phyloP scores from a whole-genome alignment of 1,140 invertebrate species.

The Meteorus sp. region DNA sequence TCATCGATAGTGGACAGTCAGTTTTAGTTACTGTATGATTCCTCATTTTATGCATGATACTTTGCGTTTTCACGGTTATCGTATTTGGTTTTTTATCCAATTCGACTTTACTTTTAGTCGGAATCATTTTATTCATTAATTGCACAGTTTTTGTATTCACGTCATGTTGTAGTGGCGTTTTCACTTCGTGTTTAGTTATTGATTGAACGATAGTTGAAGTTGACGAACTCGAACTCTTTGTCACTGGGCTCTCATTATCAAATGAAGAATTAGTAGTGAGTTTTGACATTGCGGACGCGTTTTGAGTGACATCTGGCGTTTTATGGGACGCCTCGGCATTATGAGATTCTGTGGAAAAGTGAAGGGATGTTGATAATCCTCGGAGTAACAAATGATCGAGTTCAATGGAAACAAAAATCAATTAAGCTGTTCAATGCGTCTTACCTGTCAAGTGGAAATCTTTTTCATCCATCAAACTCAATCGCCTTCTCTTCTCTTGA shows the following conservation, averaged over 20 bases:
- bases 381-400: conserved; percentile 17
- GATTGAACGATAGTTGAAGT: conserved; percentile 30
- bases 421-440: too few relatives aligned
- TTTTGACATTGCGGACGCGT: conserved; percentile 29
- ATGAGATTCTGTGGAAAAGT: conserved; percentile 56
- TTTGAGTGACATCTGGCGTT: conserved; percentile 41
- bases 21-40: conserved; percentile 43
- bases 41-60: conserved; percentile 46
- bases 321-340: conserved; percentile 43
- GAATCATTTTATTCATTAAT: conserved; percentile 33
- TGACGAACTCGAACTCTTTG: conserved; percentile 35
- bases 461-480: conserved; percentile 56
- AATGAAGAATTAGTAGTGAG: conserved; percentile 33
- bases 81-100: conserved; percentile 36
- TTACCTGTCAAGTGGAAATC: conserved; percentile 53
- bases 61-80: conserved; percentile 34
- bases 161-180: conserved; percentile 1
- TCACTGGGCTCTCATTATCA: conserved; percentile 36
- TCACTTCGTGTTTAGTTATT: conserved; percentile 15
- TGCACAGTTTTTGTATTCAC: background rate
- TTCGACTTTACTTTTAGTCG: conserved; percentile 42
- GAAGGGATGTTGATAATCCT: too few relatives aligned
- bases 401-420: conserved; percentile 10
- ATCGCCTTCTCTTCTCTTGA: conserved; percentile 53
- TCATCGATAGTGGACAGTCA: conserved; percentile 32